Evolutionary conservation across 1,140 invertebrate species (phyloP).

Genomic region (Mizuhopecten yessoensis): DNA sequence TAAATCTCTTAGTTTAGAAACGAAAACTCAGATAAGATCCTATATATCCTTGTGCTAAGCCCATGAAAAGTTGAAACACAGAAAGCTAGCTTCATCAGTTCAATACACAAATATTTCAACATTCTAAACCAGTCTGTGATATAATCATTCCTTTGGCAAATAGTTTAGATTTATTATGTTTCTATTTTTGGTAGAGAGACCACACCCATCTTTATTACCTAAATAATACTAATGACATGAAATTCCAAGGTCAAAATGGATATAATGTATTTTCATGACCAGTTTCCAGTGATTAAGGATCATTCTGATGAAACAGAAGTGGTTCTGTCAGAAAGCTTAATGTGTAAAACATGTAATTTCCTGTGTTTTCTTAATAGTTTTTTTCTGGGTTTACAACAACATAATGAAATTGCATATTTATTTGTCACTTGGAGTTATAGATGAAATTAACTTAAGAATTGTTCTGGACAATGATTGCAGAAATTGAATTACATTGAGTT

Average conservation of each 20-base stretch:
- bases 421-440: slow-evolving; percentile 15
- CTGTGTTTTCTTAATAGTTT: slow-evolving; percentile 8
- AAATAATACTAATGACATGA: not conserved
- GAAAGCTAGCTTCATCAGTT: too few species aligned
- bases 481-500: slow-evolving; percentile 11
- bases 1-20: too few species aligned
- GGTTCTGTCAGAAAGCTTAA: not conserved
- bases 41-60: too few species aligned
- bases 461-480: not conserved
- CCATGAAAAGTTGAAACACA: too few species aligned
- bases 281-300: not conserved
- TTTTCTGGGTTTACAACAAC: not conserved
- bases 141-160: too few species aligned
- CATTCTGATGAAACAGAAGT: not conserved
- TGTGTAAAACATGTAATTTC: not conserved
- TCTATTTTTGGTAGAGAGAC: not conserved
- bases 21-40: too few species aligned
- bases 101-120: not conserved
- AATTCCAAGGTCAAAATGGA: not conserved
- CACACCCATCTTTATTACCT: not conserved
- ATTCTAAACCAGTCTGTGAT: not conserved
- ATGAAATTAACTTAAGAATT: not conserved
- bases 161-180: not conserved
- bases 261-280: not conserved
- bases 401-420: not conserved